phyloP scores from a whole-genome alignment of 2,113 vertebrate genomes.

The Xenopus borealis region DNA sequence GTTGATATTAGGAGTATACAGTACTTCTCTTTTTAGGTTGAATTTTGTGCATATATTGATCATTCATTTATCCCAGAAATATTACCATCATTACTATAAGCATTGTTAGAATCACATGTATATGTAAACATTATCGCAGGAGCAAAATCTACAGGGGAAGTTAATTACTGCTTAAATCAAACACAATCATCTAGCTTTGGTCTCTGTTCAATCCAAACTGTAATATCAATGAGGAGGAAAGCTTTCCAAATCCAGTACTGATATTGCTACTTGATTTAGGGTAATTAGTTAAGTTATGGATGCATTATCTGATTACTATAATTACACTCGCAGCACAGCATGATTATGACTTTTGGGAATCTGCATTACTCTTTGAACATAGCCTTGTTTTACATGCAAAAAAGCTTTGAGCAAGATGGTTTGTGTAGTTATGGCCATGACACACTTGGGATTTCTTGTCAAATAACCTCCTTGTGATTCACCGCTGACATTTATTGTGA shows the following conservation, averaged over 20 bases:
- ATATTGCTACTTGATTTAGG: slow-evolving; percentile 44
- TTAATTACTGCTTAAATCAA: slow-evolving; percentile 3
- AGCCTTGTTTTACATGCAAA: slow-evolving; percentile 21
- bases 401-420: slow-evolving; percentile 19
- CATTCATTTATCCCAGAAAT: neutral
- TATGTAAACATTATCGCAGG: neutral
- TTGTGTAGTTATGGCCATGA: neutral
- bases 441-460: neutral
- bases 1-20: too few relatives aligned
- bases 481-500: neutral
- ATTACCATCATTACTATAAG: neutral
- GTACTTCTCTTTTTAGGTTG: too few relatives aligned
- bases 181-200: neutral
- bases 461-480: neutral
- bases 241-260: slow-evolving; percentile 24
- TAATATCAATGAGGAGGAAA: slow-evolving; percentile 4
- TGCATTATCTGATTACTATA: slow-evolving; percentile 45
- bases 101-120: neutral
- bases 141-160: neutral
- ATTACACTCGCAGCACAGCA: slow-evolving; percentile 38
- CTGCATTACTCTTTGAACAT: slow-evolving; percentile 27
- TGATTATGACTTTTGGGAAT: slow-evolving; percentile 43
- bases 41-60: too few relatives aligned
- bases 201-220: slow-evolving; percentile 10
- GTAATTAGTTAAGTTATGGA: slow-evolving; percentile 43